These are phyloP conservation scores for Larimichthys crocea DNA, from an alignment of 2,113 vertebrate genomes.

Conservation along the genomic window DNA sequence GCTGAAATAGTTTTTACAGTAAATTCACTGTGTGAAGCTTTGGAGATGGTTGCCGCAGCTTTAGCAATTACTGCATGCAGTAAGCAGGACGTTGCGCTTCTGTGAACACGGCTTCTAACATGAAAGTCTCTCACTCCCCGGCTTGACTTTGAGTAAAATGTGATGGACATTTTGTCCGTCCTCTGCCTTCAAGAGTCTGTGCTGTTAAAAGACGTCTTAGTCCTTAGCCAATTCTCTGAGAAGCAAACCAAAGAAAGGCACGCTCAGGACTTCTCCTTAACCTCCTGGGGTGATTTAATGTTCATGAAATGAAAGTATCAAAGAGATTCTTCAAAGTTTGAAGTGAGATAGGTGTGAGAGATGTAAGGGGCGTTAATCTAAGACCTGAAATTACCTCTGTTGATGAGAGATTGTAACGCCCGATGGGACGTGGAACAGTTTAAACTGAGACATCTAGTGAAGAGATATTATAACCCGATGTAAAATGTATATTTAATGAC, in stretches of 20 bases:
- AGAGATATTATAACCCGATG: neutral
- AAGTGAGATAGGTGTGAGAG: slow-evolving; percentile 21
- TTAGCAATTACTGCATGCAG: slow-evolving; percentile 15
- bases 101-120: neutral
- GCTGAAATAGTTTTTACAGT: slow-evolving; percentile 2
- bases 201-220: slow-evolving; percentile 15
- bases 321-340: slow-evolving; percentile 1
- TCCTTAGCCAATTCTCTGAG: neutral
- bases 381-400: neutral
- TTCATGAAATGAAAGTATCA: slow-evolving; percentile 36
- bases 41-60: slow-evolving; percentile 7
- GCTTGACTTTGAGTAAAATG: slow-evolving; percentile 12
- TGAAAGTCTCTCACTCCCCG: slow-evolving; percentile 12
- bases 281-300: slow-evolving; percentile 31
- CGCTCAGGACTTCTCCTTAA: neutral
- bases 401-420: neutral
- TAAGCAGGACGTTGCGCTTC: slow-evolving; percentile 7
- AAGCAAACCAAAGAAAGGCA: slow-evolving; percentile 5
- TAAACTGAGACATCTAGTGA: neutral
- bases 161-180: slow-evolving; percentile 2
- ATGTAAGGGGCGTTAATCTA: slow-evolving; percentile 6
- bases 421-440: neutral
- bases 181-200: slow-evolving; percentile 15
- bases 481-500: neutral
- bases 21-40: slow-evolving; percentile 15